These are phyloP conservation scores for Pachypsylla venusta DNA, from an alignment of 1,140 invertebrate genomes.

Conservation along the genomic window DNA sequence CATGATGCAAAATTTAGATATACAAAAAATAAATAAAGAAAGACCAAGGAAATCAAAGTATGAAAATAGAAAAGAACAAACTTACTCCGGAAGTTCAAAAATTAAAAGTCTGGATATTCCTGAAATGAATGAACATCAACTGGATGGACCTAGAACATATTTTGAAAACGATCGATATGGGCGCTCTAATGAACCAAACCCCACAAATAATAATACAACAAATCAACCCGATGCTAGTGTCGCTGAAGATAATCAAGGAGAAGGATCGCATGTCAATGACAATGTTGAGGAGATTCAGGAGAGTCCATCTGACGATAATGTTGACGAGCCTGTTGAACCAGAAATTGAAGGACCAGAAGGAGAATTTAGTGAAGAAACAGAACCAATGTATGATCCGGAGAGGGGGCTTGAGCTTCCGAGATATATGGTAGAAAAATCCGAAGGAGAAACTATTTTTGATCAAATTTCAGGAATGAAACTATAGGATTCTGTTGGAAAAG, in stretches of 20 bases:
- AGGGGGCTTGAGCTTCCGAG: slow-evolving; percentile 45
- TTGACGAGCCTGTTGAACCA: slow-evolving; percentile 14
- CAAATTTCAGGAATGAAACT: neutral
- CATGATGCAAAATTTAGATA: neutral
- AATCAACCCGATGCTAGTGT: neutral
- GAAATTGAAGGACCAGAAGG: slow-evolving; percentile 29
- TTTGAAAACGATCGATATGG: neutral
- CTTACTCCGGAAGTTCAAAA: slow-evolving; percentile 1
- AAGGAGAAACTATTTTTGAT: slow-evolving; percentile 48
- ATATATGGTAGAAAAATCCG: slow-evolving; percentile 48
- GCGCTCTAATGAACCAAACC: no score
- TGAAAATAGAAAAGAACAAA: slow-evolving; percentile 2
- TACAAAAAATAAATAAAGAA: no score
- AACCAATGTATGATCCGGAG: slow-evolving; percentile 41
- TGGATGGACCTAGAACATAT: neutral
- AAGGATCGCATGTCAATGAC: neutral
- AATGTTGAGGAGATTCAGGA: neutral
- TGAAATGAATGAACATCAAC: neutral
- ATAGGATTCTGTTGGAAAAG: no score
- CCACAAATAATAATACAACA: neutral
- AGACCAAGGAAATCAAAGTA: neutral
- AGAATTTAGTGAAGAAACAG: slow-evolving; percentile 40
- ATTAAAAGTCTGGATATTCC: neutral
- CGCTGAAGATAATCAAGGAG: neutral
- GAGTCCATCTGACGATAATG: no score